Evolutionary conservation across 1,140 invertebrate species (phyloP).

Genomic region (Homalodisca vitripennis): DNA sequence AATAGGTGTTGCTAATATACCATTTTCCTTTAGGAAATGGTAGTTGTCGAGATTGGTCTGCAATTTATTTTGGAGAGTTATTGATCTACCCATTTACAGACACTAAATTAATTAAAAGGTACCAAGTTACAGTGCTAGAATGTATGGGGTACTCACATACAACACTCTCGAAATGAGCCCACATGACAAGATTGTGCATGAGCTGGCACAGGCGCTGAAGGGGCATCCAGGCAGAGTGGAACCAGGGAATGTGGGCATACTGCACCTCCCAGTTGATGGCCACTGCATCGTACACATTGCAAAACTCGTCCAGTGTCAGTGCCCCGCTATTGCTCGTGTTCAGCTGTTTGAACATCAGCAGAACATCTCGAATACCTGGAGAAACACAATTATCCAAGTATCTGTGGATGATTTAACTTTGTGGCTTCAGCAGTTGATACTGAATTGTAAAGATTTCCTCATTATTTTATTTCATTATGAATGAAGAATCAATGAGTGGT

Average conservation of each 20-base stretch:
- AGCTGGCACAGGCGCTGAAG: constrained; percentile 61
- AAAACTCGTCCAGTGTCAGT: constrained; percentile 73
- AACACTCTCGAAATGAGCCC: constrained; percentile 69
- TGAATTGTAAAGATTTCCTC: too few species aligned
- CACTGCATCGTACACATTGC: constrained; percentile 71
- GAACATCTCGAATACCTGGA: constrained; percentile 70
- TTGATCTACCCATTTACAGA: too few species aligned
- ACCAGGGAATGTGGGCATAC: constrained; percentile 68
- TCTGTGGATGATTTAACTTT: too few species aligned
- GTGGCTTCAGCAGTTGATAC: too few species aligned
- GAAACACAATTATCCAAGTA: background rate
- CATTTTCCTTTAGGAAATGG: too few species aligned
- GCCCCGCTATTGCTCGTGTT: constrained; percentile 65
- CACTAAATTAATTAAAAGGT: background rate
- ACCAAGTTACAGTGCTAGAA: too few species aligned
- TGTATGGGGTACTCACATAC: constrained; percentile 64
- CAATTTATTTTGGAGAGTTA: too few species aligned
- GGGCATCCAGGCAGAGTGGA: constrained; percentile 57
- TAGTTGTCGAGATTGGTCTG: too few species aligned
- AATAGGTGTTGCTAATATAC: too few species aligned
- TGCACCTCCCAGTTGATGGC: constrained; percentile 73
- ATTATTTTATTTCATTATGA: too few species aligned
- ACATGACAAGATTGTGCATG: constrained; percentile 62
- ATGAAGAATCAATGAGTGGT: too few species aligned
- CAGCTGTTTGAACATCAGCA: constrained; percentile 79